phyloP scores from a whole-genome alignment of 1,140 invertebrate genomes.

The Penaeus japonicus region DNA sequence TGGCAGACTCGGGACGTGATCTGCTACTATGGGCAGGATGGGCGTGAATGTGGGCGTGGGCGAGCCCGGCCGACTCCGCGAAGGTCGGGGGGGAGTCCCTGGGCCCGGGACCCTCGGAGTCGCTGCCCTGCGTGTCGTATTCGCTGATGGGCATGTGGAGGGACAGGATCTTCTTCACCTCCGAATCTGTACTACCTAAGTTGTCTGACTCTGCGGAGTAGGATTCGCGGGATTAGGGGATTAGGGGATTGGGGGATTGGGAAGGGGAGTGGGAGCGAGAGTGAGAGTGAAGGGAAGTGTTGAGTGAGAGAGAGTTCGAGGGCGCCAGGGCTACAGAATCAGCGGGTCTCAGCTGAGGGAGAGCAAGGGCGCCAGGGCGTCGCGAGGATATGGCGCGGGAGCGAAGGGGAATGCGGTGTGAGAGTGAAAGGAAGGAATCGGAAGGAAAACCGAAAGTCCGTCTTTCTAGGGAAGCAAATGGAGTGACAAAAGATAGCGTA shows the following conservation, averaged over 20 bases:
- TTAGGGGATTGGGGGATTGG: not conserved
- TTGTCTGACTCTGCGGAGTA: slow-evolving; percentile 77
- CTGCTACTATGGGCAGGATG: slow-evolving; percentile 38
- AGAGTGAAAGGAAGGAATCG: not conserved
- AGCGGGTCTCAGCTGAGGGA: too few relatives aligned
- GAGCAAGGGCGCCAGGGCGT: too few relatives aligned
- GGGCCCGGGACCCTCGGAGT: slow-evolving; percentile 71
- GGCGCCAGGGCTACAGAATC: too few relatives aligned
- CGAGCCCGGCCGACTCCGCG: slow-evolving; percentile 55
- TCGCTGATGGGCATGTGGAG: slow-evolving; percentile 88
- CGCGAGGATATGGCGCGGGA: too few relatives aligned
- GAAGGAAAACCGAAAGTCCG: not conserved
- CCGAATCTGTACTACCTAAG: slow-evolving; percentile 84
- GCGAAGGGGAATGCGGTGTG: not conserved
- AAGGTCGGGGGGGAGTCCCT: slow-evolving; percentile 58
- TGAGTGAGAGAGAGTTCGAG: not conserved
- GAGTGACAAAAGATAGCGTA: too few relatives aligned
- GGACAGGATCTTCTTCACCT: slow-evolving; percentile 87
- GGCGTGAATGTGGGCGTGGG: slow-evolving; percentile 56
- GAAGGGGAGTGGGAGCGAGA: not conserved
- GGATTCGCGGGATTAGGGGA: not conserved
- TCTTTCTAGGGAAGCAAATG: too few relatives aligned
- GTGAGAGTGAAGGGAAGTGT: not conserved
- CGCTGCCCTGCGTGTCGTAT: slow-evolving; percentile 80
- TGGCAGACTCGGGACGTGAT: slow-evolving; percentile 28